Evolutionary conservation across 1,140 invertebrate species (phyloP), one percentile per base, ranked within the genome.

Genomic region (Colletes gigas): DNA sequence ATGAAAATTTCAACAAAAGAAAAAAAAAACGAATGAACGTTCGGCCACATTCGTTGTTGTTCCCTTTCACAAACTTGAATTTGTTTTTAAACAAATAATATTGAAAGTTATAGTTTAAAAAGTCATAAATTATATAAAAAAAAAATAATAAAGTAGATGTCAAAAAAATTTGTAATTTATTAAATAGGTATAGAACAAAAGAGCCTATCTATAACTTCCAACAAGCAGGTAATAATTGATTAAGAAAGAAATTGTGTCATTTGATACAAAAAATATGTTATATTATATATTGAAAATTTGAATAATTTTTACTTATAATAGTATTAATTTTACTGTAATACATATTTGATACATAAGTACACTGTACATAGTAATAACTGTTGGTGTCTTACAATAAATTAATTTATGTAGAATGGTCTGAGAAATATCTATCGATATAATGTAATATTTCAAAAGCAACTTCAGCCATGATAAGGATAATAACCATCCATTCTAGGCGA

Each of bases 401-500:
- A 44, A n/a, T 50, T 39, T 30, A 54, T 19, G 17, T 73, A 63
- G 0, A 19, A 12, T 59, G 5, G 57, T 78, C 63, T 4, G 59
- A 68, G 21, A 91, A 84, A 77, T 91, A 93, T 63, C 91, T 85
- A 69, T 97, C 96, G 55, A 95, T 88, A 90, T 97, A 97, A 93
- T 98, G 98, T 15, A 98, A 91, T 74, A 96, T 94, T 94, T 98
- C 98, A 92, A 99, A 98, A 59, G 93, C 95, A 54, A 99, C 98
- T 94, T 99, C 98, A 0, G 98, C 96, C 95, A 98, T 96, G 92
- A 99, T 99, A 21, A 99, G 95, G 65, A 97, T 94, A 75, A 99
- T 99, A 72, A 99, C 98, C 97, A 99, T 99, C 97, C 97, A 98
- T 93, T 99, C 98, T 1, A 99, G 94, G 6, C 97, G 94, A 3